Base-by-base conservation (phyloP, 2,113 vertebrate species). In the Lepisosteus oculatus region DNA sequence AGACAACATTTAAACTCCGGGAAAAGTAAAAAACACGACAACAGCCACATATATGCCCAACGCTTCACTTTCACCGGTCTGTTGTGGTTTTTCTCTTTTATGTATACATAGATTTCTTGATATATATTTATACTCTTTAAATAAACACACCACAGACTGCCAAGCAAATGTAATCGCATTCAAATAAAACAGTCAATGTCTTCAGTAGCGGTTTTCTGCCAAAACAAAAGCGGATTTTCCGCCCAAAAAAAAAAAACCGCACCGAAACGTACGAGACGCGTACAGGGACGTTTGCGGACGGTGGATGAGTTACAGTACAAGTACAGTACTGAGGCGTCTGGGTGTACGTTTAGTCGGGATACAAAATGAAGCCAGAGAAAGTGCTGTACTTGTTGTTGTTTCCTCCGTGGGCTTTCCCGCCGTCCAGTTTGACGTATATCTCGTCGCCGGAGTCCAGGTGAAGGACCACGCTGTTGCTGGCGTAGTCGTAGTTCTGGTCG, bases 371-470 rank as follows among this genome's bases (percentile, higher is more conserved):
- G 76, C 96, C 96, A 13, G 96, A 97, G 90, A 98, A 98, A 78
- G 96, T 98, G 94, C 95, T 97, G 91, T 98, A 98, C 85, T 98
- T 97, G 88, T 98, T 97, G 88, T 96, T 98, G 77, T 97, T 97
- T 78, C 95, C 95, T 41, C 95, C 95, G 0, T 97, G 96, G 3
- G 96, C 95, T 86, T 97, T 97, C 68, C 96, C 96, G 0, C 96
- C 96, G 0, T 98, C 96, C 84, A 98, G 88, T 78, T 98, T 98
- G 83, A 98, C 94, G 0, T 98, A 98, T 63, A 98, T 89, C 81
- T 98, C 96, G 3, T 98, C 96, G 0, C 96, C 96, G 0, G 95
- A 93, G 85, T 98, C 95, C 77, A 98, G 84, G 82, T 97, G 96
- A 79, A 98, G 89, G 78, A 97, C 94, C 65, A 95, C 95, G n/a